Conservation (phyloP, 2,797 vertebrate genomes). For the Scarus forsteni region DNA sequence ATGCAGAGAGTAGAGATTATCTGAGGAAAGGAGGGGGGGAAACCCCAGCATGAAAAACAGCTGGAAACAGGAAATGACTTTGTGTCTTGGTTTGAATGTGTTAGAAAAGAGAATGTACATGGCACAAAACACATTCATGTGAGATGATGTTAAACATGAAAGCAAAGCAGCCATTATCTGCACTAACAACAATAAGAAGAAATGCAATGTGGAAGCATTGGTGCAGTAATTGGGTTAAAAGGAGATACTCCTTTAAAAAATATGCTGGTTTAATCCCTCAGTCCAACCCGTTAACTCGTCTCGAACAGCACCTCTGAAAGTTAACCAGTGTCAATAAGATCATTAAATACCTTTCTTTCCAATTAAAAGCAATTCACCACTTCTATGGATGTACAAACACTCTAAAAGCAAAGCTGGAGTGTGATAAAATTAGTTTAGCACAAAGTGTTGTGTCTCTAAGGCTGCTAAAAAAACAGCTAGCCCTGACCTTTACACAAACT, state of each 20-base stretch:
- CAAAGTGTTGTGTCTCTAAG: background rate
- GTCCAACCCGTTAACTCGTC: no score
- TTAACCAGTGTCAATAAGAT: no score
- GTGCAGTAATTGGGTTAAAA: background rate
- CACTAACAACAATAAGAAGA: constrained; percentile 23
- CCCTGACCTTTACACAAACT: background rate
- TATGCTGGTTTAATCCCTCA: background rate
- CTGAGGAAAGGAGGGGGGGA: constrained; percentile 38
- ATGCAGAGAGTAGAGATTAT: constrained; percentile 43
- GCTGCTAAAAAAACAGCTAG: background rate
- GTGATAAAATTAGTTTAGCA: background rate
- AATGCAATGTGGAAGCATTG: background rate
- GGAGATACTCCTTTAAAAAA: background rate
- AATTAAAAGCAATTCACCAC: no score
- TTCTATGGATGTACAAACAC: background rate
- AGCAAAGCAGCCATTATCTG: constrained; percentile 23
- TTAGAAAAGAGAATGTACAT: constrained; percentile 30
- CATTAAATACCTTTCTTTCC: no score
- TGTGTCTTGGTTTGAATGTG: constrained; percentile 35
- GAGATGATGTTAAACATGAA: background rate
- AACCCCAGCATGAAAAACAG: constrained; percentile 61
- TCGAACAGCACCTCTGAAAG: no score
- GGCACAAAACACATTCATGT: constrained; percentile 21
- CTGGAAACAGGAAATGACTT: constrained; percentile 73
- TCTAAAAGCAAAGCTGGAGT: background rate